Conservation (phyloP, 1,140 invertebrate genomes). For the Ips nitidus region DNA sequence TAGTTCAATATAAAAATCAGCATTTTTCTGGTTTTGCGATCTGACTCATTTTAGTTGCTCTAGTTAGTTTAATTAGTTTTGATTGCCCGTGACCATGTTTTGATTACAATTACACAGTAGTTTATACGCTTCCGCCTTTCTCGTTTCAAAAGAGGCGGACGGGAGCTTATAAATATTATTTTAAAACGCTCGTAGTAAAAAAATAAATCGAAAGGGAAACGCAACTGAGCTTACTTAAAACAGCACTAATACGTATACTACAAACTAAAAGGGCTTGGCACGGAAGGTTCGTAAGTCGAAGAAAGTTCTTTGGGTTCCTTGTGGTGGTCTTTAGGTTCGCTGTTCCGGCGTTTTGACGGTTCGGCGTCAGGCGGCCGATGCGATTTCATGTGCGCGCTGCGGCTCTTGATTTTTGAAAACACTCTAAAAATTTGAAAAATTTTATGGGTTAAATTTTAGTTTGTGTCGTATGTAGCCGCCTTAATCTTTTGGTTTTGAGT, state of each 20-base stretch:
- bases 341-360: slow-evolving; percentile 50
- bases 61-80: slow-evolving; percentile 31
- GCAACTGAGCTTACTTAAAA: slow-evolving; percentile 11
- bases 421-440: slow-evolving; percentile 66
- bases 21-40: slow-evolving; percentile 38
- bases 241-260: slow-evolving; percentile 40
- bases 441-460: slow-evolving; percentile 37
- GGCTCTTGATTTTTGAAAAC: slow-evolving; percentile 96
- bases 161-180: slow-evolving; percentile 7
- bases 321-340: slow-evolving; percentile 38
- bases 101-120: slow-evolving; percentile 30
- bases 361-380: slow-evolving; percentile 80
- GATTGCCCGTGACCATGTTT: slow-evolving; percentile 46
- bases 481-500: slow-evolving; percentile 3
- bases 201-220: background rate
- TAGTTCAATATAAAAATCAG: slow-evolving; percentile 28
- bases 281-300: slow-evolving; percentile 47
- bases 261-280: slow-evolving; percentile 51
- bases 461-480: background rate
- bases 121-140: background rate
- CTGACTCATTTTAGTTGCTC: slow-evolving; percentile 35
- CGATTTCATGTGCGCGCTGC: slow-evolving; percentile 98
- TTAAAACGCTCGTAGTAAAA: slow-evolving; percentile 11
- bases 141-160: background rate
- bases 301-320: slow-evolving; percentile 33